phyloP scores from a whole-genome alignment of 1,140 invertebrate species.

The Ganaspis sp. region DNA sequence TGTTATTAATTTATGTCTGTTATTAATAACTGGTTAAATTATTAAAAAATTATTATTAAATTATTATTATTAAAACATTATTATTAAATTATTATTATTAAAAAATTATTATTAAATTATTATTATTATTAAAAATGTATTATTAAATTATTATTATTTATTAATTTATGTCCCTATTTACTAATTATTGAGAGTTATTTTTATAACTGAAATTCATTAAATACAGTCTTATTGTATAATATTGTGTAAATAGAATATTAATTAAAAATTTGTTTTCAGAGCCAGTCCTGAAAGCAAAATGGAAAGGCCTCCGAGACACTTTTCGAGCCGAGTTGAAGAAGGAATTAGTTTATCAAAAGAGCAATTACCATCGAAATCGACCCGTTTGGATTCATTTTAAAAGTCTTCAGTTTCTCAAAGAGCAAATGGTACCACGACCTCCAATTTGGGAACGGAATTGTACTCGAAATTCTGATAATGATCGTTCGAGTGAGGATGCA shows the following conservation, averaged over 20 bases:
- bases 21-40: no score
- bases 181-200: no score
- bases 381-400: conserved; percentile 74
- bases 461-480: conserved; percentile 46
- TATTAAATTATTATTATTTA: no score
- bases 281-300: conserved; percentile 73
- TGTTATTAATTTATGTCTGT: no score
- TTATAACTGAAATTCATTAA: background rate
- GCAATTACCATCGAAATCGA: conserved; percentile 65
- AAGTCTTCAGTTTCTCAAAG: conserved; percentile 70
- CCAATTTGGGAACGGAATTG: conserved; percentile 69
- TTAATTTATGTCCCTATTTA: no score
- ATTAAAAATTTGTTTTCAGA: conserved; percentile 57
- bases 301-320: conserved; percentile 75
- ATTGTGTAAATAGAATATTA: background rate
- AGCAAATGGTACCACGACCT: conserved; percentile 71
- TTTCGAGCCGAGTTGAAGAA: conserved; percentile 75
- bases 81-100: no score
- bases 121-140: no score
- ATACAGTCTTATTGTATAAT: background rate
- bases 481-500: conserved; percentile 52
- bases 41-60: no score
- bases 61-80: no score
- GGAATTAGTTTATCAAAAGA: conserved; percentile 68
- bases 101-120: no score